These are phyloP conservation scores for Chalcis sispes DNA, from an alignment of 2,888 invertebrate genomes.

Conservation along the genomic window DNA sequence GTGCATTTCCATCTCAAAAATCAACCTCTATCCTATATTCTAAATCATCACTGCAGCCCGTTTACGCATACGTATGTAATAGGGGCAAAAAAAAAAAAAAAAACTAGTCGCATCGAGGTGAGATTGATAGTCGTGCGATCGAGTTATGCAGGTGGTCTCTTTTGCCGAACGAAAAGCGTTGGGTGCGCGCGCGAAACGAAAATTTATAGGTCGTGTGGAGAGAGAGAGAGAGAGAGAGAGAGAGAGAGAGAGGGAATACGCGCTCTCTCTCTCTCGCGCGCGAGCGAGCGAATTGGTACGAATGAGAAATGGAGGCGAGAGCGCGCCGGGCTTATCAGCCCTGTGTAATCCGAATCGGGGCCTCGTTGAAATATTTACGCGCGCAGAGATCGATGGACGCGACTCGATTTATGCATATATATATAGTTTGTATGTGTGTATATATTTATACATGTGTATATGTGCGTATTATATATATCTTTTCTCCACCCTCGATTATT, in stretches of 20 bases:
- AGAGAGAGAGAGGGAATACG: not conserved
- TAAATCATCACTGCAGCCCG: too few relatives aligned
- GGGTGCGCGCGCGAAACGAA: too few relatives aligned
- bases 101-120: too few relatives aligned
- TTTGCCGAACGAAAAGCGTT: not conserved
- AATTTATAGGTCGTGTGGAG: not conserved
- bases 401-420: constrained; percentile 23
- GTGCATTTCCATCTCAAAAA: too few relatives aligned
- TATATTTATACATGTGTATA: constrained; percentile 5
- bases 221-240: too few relatives aligned
- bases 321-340: constrained; percentile 29
- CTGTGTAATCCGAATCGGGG: constrained; percentile 37
- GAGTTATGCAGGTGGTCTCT: constrained; percentile 16
- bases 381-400: constrained; percentile 38
- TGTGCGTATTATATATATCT: too few relatives aligned
- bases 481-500: too few relatives aligned
- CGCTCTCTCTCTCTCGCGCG: too few relatives aligned
- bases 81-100: too few relatives aligned
- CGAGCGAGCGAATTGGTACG: constrained; percentile 10
- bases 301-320: constrained; percentile 23
- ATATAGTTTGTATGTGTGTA: not conserved
- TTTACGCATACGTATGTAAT: not conserved
- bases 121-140: not conserved
- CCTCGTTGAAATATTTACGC: constrained; percentile 40
- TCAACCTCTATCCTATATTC: too few relatives aligned